Base-by-base conservation (phyloP, 2,797 vertebrate species). In the Ctenosaura bakeri region DNA sequence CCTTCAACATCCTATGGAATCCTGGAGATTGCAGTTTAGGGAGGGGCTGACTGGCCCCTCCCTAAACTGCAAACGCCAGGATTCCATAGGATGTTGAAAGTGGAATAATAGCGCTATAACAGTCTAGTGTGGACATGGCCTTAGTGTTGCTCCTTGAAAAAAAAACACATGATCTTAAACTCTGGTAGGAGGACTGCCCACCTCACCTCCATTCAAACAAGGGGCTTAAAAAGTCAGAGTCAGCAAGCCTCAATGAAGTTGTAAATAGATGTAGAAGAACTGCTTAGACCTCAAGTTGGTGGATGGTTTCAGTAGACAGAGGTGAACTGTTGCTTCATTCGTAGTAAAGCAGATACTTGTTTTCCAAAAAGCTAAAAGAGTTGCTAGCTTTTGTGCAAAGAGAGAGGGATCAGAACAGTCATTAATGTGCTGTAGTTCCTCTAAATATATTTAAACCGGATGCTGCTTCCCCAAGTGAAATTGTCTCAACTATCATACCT, bases 311-410 rank as follows among this genome's bases (percentile, higher is more conserved):
- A 52, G 69, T 76, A 87, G 22, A 42, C 32, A 24, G 71, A 73
- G 80, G 16, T 24, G 13, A 71, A 89, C 22, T 74, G 5, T 38
- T 62, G 71, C 79, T 87, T 83, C 79, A 77, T 5, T 82, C 26
- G 77, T 56, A 77, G 54, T 78, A 24, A 62, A 35, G 38, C 26
- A 83, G 59, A 71, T 52, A 32, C 66, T 69, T 20, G 2, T 87
- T 78, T 84, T 89, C 77, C 69, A 1, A 0, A 93, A 91, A 94
- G 77, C 71, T 89, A 42, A 3, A 66, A 26, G 81, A 18, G 74
- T 95, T 92, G 83, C 59, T 86, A 89, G 78, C 22, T 93, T 94
- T 90, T 87, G 89, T 90, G 59, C 59, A 89, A 29, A 79, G 35
- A 74, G 42, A 79, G 42, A 4, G 88, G 66, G 87, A 88, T 91